Evolutionary conservation across 1,140 invertebrate genomes (phyloP).

Genomic region (Mamestra configurata): DNA sequence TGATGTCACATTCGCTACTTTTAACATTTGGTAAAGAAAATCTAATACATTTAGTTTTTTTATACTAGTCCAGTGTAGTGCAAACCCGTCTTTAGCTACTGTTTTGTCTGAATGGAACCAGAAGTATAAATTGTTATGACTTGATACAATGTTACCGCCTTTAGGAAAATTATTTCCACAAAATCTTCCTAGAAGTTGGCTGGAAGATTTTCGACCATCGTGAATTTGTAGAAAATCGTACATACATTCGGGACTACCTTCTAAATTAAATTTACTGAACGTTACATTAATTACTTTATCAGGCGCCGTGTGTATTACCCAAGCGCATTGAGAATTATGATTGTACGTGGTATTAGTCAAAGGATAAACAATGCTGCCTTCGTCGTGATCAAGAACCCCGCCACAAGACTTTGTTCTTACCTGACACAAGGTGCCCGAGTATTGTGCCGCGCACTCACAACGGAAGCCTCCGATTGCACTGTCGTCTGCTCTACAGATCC

Average conservation of each 20-base stretch:
- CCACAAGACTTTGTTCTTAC: slow-evolving; percentile 89
- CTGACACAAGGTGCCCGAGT: slow-evolving; percentile 76
- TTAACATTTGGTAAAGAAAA: too few relatives aligned
- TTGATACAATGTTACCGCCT: slow-evolving; percentile 91
- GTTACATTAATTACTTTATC: slow-evolving; percentile 93
- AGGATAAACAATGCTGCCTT: slow-evolving; percentile 91
- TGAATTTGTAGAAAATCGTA: slow-evolving; percentile 92
- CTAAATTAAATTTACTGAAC: slow-evolving; percentile 92
- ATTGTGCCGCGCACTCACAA: slow-evolving; percentile 89
- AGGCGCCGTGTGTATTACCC: slow-evolving; percentile 91
- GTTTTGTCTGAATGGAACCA: slow-evolving; percentile 93
- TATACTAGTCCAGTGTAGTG: slow-evolving; percentile 92
- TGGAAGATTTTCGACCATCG: slow-evolving; percentile 91
- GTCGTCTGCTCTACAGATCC: slow-evolving; percentile 90
- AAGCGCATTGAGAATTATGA: slow-evolving; percentile 93
- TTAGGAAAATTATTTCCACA: slow-evolving; percentile 91
- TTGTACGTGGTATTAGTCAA: slow-evolving; percentile 88
- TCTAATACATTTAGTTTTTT: too few relatives aligned
- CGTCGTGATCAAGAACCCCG: slow-evolving; percentile 88
- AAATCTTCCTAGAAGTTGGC: slow-evolving; percentile 92
- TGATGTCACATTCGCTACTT: too few relatives aligned
- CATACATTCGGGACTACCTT: slow-evolving; percentile 87
- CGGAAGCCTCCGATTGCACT: slow-evolving; percentile 75
- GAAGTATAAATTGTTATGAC: slow-evolving; percentile 92
- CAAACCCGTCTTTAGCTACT: slow-evolving; percentile 90